Percentiles rank a stretch among this genome's conserved stretches.
phyloP scores from a whole-genome alignment of 1,140 invertebrate species.

The Asobara japonica region DNA sequence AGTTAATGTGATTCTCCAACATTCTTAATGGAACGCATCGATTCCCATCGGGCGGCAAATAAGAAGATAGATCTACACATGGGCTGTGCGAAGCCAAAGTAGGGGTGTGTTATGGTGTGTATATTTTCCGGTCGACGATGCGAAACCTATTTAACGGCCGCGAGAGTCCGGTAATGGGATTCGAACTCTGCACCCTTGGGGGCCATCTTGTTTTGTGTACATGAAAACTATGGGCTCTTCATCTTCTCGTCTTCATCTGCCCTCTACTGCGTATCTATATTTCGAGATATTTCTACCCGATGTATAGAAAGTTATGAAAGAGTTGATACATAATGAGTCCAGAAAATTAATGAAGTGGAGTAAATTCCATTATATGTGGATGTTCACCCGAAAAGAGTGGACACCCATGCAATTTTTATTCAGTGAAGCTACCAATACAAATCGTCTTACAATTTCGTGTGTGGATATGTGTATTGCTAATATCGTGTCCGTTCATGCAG shows the following conservation, averaged over 20 bases:
- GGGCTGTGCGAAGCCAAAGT: background rate
- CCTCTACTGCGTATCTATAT: conserved; percentile 38
- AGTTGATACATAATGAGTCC: too few relatives aligned
- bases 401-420: too few relatives aligned
- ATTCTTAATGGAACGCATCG: conserved; percentile 53
- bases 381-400: too few relatives aligned
- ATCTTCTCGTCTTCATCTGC: conserved; percentile 12
- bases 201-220: conserved; percentile 55
- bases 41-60: conserved; percentile 59
- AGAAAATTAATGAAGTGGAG: too few relatives aligned
- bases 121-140: conserved; percentile 69
- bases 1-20: conserved; percentile 37
- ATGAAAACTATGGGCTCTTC: background rate
- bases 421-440: too few relatives aligned
- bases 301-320: background rate
- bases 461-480: too few relatives aligned
- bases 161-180: conserved; percentile 69
- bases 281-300: background rate
- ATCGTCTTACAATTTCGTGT: too few relatives aligned
- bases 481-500: too few relatives aligned
- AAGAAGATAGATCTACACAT: conserved; percentile 41
- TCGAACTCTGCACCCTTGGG: conserved; percentile 62
- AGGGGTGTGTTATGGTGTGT: conserved; percentile 43
- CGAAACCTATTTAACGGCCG: conserved; percentile 68
- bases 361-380: too few relatives aligned